phyloP scores from a whole-genome alignment of 2,888 invertebrate genomes.

The Apamea monoglypha region DNA sequence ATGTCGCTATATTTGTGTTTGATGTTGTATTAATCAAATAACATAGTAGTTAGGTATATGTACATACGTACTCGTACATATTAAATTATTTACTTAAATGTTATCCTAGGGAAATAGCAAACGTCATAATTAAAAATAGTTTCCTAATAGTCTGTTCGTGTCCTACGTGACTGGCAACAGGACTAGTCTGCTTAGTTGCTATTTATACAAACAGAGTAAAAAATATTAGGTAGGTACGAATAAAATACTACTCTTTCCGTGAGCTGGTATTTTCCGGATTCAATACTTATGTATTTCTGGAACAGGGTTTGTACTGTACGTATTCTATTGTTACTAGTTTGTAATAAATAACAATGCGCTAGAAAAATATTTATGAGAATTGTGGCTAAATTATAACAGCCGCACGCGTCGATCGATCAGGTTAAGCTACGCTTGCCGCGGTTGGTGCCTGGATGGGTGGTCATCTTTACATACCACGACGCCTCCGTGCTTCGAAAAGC shows the following conservation, averaged over 20 bases:
- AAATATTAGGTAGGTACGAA: constrained; percentile 15
- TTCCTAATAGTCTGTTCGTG: not conserved
- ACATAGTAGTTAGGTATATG: too few species aligned
- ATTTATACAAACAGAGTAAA: constrained; percentile 10
- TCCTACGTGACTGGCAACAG: constrained; percentile 38
- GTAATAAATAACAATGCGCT: not conserved
- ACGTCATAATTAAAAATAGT: constrained; percentile 10
- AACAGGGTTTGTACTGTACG: constrained; percentile 10
- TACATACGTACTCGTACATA: not conserved
- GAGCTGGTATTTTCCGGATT: constrained; percentile 12
- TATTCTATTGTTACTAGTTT: constrained; percentile 5
- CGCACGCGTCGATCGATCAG: too few species aligned
- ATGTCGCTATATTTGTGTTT: constrained; percentile 21
- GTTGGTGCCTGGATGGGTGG: too few species aligned
- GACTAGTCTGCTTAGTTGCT: constrained; percentile 12
- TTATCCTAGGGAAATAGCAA: not conserved
- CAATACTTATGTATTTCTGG: not conserved
- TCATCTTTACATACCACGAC: too few species aligned
- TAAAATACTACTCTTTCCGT: not conserved
- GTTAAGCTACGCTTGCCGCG: too few species aligned
- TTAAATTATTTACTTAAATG: not conserved
- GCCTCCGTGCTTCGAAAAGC: too few species aligned
- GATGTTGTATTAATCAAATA: constrained; percentile 5
- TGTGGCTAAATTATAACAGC: too few species aligned
- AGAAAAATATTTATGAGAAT: too few species aligned